These are phyloP conservation scores for Oikopleura dioica DNA, from an alignment of 23 tunicate species.

Conservation along the genomic window DNA sequence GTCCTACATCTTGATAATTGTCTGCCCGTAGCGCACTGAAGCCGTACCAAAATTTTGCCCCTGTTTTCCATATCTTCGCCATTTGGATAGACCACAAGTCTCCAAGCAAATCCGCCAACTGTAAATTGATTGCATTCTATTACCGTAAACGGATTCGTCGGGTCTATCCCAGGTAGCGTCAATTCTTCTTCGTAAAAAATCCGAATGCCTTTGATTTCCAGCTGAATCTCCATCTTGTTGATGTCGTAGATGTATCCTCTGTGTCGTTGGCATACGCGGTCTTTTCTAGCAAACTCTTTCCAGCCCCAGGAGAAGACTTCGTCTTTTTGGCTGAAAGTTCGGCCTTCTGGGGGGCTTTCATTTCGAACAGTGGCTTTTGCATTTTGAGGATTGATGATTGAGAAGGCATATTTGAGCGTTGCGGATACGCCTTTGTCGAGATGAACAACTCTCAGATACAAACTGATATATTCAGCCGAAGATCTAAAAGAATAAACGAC, in stretches of 20 bases:
- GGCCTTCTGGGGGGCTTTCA: constrained; percentile 79
- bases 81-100: background rate
- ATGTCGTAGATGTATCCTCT: background rate
- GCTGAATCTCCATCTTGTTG: background rate
- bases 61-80: background rate
- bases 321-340: constrained; percentile 50
- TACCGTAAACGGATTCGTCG: background rate
- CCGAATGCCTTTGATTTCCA: background rate
- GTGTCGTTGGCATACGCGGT: background rate
- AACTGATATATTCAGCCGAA: constrained; percentile 19
- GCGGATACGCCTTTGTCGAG: constrained; percentile 73
- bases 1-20: background rate
- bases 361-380: constrained; percentile 13
- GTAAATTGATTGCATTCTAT: background rate
- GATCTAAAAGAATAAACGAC: background rate
- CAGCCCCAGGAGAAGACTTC: constrained; percentile 99
- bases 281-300: constrained; percentile 86
- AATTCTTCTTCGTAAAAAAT: background rate
- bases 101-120: background rate
- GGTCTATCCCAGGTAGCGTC: background rate
- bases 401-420: constrained; percentile 62
- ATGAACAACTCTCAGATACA: constrained; percentile 74
- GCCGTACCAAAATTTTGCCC: background rate
- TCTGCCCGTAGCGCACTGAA: background rate
- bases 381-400: constrained; percentile 39